Evolutionary conservation across 1,140 invertebrate genomes (phyloP), one percentile per base, ranked within the genome.

Genomic region (Chironomus striatipennis): DNA sequence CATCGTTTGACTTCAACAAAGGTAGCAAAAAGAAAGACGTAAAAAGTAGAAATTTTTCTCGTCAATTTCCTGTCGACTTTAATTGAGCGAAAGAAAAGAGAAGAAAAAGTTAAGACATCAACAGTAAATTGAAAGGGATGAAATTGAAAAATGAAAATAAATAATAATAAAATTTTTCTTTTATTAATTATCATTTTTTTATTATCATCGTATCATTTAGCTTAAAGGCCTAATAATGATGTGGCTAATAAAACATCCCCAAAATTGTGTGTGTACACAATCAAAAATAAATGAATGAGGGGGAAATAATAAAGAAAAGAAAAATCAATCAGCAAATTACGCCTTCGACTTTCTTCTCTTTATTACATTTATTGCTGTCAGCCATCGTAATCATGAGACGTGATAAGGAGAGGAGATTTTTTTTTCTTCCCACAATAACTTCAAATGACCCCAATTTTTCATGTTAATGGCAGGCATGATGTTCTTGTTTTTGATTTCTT

Each of bases 321-420:
- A n/a, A 57, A 57, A 57, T 57, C 47, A 57, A 57, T 57, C 47
- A 57, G 47, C 47, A 57, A 57, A 57, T 57, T 57, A 57, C 47
- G 47, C 47, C 47, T 57, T 57, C 8, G 47, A 57, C 12, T 57
- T 57, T 12, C 12, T 57, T 57, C 47, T 15, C 12, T 57, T 57
- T 57, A 57, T 57, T 57, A n/a, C 12, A 57, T 57, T 57, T 57
- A 57, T 57, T 57, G 47, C 47, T 57, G 47, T 57, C 47, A 57
- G 47, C 12, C n/a, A 57, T 57, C 9, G 47, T 57, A 57, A 57
- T n/a, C 47, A 57, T 57, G 47, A 57, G n/a, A 57, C 47, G 47
- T 57, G 47, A 57, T 57, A 57, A 57, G 47, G n/a, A 57, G 12
- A n/a, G 12, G 12, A 5, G 1, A 12, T 12, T 12, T 12, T 4